A percentile compares a stretch with the other conserved stretches of the same genome.
These are phyloP conservation scores for Drosophila teissieri DNA, from an alignment of 1,140 invertebrate species.

Conservation along the genomic window DNA sequence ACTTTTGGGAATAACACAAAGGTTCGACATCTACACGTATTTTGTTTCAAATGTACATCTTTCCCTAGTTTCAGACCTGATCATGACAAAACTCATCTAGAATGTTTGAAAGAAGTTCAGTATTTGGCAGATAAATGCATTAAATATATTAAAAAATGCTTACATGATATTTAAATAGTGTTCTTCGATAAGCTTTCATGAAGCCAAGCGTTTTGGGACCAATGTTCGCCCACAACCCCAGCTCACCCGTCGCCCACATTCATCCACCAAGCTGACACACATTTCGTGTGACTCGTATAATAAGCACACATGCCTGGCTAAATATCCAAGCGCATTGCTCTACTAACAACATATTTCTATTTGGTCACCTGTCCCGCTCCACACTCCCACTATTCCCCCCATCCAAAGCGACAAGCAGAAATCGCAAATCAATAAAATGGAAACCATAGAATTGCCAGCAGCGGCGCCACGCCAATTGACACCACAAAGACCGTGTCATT, in stretches of 20 bases:
- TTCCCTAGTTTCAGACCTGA: no score
- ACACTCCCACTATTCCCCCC: neutral
- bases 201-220: conserved; percentile 10
- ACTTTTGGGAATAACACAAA: conserved; percentile 24
- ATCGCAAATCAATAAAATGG: conserved; percentile 73
- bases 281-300: conserved; percentile 41
- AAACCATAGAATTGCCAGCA: conserved; percentile 67
- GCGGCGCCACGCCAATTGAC: conserved; percentile 17
- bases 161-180: no score
- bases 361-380: conserved; percentile 33
- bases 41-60: no score
- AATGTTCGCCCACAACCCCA: conserved; percentile 11
- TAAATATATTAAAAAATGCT: no score
- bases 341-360: conserved; percentile 49
- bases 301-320: conserved; percentile 60
- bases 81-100: no score
- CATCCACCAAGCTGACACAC: conserved; percentile 59
- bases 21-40: neutral
- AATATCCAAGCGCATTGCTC: conserved; percentile 69
- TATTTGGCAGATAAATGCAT: no score
- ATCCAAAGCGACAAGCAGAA: conserved; percentile 20
- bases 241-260: conserved; percentile 2
- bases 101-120: no score
- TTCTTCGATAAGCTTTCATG: neutral
- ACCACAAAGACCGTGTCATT: conserved; percentile 45